phyloP scores from a whole-genome alignment of 2,797 vertebrate species.

The Leucoraja ocellata region DNA sequence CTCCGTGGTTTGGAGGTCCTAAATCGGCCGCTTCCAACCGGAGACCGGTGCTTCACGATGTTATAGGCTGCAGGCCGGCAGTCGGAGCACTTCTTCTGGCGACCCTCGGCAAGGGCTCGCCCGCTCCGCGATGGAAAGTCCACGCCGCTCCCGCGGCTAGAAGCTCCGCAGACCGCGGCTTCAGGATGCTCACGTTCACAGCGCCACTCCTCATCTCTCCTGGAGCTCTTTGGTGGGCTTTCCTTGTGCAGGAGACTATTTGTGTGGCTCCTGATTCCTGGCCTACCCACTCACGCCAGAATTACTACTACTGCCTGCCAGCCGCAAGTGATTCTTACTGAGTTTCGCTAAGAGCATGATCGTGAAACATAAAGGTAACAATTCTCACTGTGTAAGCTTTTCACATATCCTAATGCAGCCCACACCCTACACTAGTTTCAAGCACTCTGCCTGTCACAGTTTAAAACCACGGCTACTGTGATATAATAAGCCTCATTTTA shows the following conservation, averaged over 20 bases:
- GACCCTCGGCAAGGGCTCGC: too few relatives aligned
- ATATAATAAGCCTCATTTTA: neutral
- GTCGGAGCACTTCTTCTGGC: too few relatives aligned
- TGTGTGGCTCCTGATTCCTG: neutral
- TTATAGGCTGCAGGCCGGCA: too few relatives aligned
- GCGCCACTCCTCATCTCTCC: neutral
- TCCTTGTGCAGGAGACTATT: neutral
- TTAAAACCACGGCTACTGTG: neutral
- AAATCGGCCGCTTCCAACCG: too few relatives aligned
- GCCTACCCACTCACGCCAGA: neutral
- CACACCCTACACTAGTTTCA: neutral
- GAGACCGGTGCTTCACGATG: too few relatives aligned
- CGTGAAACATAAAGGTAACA: neutral
- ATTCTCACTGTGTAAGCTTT: neutral
- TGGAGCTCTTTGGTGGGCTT: neutral
- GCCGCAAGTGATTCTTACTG: neutral
- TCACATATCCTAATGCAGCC: neutral
- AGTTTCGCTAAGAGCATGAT: neutral
- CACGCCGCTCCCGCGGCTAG: too few relatives aligned
- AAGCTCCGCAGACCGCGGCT: too few relatives aligned
- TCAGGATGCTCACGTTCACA: neutral
- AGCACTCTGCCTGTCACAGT: neutral
- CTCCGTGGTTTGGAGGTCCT: too few relatives aligned
- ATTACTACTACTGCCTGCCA: neutral
- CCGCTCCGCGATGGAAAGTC: too few relatives aligned